Base-by-base conservation (phyloP, 1,140 invertebrate species). In the Drosophila seguyi region DNA sequence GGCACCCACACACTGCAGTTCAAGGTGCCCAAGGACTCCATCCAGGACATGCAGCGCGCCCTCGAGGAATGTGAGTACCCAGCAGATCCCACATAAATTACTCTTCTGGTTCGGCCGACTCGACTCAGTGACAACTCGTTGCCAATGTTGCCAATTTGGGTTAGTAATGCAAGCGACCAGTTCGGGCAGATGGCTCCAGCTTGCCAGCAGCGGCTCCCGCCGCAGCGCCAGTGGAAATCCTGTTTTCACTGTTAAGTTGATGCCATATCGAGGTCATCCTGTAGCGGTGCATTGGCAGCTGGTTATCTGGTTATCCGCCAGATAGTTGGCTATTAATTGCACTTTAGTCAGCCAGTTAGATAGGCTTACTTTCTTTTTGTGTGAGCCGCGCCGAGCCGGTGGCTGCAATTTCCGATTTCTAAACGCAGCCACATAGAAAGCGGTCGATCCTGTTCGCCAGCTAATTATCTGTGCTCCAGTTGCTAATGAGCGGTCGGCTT, bases 1-100 rank as follows among this genome's bases (percentile, higher is more conserved):
- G 95, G 96, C 72, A 96, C 95, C 57, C 96, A 97, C 92, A 96
- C 96, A 16, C 94, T 97, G 45, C 96, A 97, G 91, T 94, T 97
- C 69, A 96, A 95, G 90, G 93, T 97, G 14, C 96, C 96, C 25
- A 95, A 95, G 63, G 94, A 94, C 25, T 94, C 95, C 66, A 94
- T 96, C 69, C 94, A 94, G 75, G 95, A 95, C 79, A 94, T 96
- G 93, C 95, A 94, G 93, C 94, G 94, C 62, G 95, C 94, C 75
- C 94, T 94, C 82, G 95, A 95, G 85, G 95, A 95, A 95, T 87
- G 78, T 90, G 53, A 90, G 91, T 92, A 57, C 2, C n/a, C 20
- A 48, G 36, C 41, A 42, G 47, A 50, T 56, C 38, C 16, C 41
- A 39, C 39, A 55, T 47, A 53, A 76, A 60, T 47, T 27, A 47